Conservation (phyloP, 2,888 invertebrate species). For the Zonitis immaculata region DNA sequence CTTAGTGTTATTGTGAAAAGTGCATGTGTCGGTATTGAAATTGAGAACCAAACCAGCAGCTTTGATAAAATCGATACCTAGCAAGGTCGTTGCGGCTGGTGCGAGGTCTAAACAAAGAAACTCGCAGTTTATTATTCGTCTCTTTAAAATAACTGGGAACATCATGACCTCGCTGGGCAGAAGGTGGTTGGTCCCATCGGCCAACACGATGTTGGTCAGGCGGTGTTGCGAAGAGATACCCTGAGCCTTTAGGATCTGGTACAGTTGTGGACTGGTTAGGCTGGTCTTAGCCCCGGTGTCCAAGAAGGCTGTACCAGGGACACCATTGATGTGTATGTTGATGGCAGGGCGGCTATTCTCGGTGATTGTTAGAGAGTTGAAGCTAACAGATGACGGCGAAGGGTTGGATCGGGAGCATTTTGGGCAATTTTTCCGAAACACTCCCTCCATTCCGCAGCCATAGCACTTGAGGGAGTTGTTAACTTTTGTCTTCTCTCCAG, state of each 20-base stretch:
- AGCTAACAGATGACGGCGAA: not conserved
- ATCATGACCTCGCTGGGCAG: too few relatives aligned
- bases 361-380: too few relatives aligned
- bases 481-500: too few relatives aligned
- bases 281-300: not conserved
- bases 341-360: not conserved
- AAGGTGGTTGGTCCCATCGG: too few relatives aligned
- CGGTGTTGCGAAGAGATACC: too few relatives aligned
- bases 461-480: too few relatives aligned
- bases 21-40: not conserved
- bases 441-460: too few relatives aligned
- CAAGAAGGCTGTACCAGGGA: not conserved
- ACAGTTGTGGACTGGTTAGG: not conserved
- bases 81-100: conserved; percentile 2
- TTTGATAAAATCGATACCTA: conserved; percentile 7
- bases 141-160: too few relatives aligned
- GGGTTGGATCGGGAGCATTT: not conserved
- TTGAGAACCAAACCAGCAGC: conserved; percentile 2
- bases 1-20: not conserved
- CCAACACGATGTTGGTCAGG: too few relatives aligned
- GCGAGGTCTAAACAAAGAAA: too few relatives aligned
- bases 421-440: not conserved
- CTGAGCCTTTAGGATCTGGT: too few relatives aligned
- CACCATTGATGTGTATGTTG: not conserved
- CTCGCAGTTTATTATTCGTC: too few relatives aligned